A percentile compares a stretch with the other conserved stretches of the same genome.
Evolutionary conservation across 2,797 vertebrate genomes (phyloP).

Genomic region (Acridotheres tristis): DNA sequence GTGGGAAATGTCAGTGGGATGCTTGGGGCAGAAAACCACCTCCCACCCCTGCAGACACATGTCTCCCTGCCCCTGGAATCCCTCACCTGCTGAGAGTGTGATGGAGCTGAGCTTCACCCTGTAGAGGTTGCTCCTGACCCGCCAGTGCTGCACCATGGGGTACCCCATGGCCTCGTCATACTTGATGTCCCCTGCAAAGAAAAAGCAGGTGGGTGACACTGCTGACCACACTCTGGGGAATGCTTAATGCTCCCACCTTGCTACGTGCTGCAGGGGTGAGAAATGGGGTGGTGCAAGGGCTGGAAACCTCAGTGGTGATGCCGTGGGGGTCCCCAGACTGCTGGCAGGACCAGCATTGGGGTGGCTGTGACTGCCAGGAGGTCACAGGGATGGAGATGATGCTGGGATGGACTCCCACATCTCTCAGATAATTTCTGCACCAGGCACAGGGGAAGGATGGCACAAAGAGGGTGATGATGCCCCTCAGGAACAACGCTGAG

Average conservation of each 20-base stretch:
- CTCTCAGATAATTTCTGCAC: not conserved
- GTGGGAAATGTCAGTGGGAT: not conserved
- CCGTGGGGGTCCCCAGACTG: fast-evolving
- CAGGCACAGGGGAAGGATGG: not conserved
- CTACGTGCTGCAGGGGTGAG: fast-evolving
- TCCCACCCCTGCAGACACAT: fast-evolving
- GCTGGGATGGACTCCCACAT: fast-evolving
- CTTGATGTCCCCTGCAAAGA: conserved; percentile 85
- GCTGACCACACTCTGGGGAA: fast-evolving
- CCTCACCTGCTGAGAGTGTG: conserved; percentile 92
- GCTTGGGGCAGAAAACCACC: not conserved
- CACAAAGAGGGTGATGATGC: not conserved
- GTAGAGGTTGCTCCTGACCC: conserved; percentile 96
- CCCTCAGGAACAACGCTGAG: not conserved
- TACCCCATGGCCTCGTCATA: conserved; percentile 95
- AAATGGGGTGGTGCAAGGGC: fast-evolving
- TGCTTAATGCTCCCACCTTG: fast-evolving
- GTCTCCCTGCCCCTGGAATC: not conserved
- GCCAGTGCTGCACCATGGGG: conserved; percentile 97
- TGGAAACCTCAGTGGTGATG: fast-evolving
- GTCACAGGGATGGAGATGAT: not conserved
- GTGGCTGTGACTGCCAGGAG: not conserved
- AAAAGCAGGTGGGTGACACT: not conserved
- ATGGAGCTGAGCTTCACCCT: conserved; percentile 96
- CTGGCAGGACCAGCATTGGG: not conserved